phyloP scores from a whole-genome alignment of 2,113 vertebrate genomes.

The Ivindomyrus marchei region DNA sequence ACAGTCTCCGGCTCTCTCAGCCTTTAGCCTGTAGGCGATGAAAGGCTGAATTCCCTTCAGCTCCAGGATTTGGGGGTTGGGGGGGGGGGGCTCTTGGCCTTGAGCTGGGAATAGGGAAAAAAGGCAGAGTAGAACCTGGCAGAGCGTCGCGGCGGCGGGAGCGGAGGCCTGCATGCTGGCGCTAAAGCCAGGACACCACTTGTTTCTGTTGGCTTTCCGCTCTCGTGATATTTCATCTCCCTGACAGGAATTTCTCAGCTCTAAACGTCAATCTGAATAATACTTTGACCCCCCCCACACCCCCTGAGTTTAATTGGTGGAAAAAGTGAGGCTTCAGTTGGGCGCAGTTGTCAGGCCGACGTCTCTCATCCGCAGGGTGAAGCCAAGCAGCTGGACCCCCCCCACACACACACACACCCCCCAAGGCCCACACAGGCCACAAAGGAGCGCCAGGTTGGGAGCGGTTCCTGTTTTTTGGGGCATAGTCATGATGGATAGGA shows the following conservation, averaged over 20 bases:
- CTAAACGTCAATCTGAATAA: conserved; percentile 66
- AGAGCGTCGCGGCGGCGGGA: conserved; percentile 42
- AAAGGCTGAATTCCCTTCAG: conserved; percentile 38
- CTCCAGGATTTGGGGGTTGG: background rate
- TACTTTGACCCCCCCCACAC: conserved; percentile 55
- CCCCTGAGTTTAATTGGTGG: conserved; percentile 67
- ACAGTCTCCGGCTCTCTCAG: conserved; percentile 15
- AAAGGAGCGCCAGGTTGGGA: conserved; percentile 56
- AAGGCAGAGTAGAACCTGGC: conserved; percentile 49
- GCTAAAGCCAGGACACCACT: conserved; percentile 69
- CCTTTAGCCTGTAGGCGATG: conserved; percentile 49
- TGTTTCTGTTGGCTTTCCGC: conserved; percentile 78
- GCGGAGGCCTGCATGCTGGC: conserved; percentile 69
- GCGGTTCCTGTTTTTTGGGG: background rate
- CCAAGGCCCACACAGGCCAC: conserved; percentile 75
- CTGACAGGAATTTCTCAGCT: conserved; percentile 66
- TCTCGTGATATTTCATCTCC: conserved; percentile 76
- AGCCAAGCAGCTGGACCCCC: conserved; percentile 74
- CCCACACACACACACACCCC: conserved; percentile 45
- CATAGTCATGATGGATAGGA: background rate
- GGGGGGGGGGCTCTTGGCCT: conserved; percentile 38
- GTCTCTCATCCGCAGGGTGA: conserved; percentile 80
- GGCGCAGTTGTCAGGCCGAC: conserved; percentile 76
- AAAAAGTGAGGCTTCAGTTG: conserved; percentile 79
- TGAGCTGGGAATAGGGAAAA: conserved; percentile 38